Base-by-base conservation (phyloP, 2,113 vertebrate genomes). In the Tapirus terrestris region DNA sequence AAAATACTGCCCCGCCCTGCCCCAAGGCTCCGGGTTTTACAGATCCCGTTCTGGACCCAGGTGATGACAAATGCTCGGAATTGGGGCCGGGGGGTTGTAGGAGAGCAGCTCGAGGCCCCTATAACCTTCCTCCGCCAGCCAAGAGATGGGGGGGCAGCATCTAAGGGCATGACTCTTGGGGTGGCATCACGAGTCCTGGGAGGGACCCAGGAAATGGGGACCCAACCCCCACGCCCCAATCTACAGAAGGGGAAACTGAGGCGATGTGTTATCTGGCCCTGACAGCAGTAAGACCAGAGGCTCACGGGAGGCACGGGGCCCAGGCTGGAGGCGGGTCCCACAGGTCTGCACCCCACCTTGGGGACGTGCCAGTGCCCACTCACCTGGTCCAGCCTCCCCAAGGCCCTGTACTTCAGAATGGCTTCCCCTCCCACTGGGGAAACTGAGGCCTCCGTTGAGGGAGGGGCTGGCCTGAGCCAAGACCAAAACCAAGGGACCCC, bases 151-250 rank as follows among this genome's bases (percentile, higher is more conserved):
- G 29, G n/a, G 10, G 14, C 2, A 3, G 58, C 0, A 11, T 3
- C 33, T 21, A 1, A 0, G n/a, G 39, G 60, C 18, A 0, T 2
- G 6, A 21, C 8, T 16, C 33, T 21, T 6, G 0, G n/a, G 73
- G 25, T 39, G 14, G 39, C 10, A n/a, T 9, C 21, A 23, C 12
- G 17, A 53, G 21, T 13, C 31, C 5, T 3, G 39, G n/a, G 13
- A 58, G 14, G 9, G 45, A 23, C 56, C 53, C 21, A 4, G 33
- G 45, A 65, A n/a, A 11, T 5, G 0, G 39, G 17, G 25, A 2
- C 48, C 65, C 3, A 0, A 1, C 5, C 25, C 75, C 25, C 31
- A 67, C 3, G 5, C 25, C 29, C 48, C 18, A 23, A 31, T 68
- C 43, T 14, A 29, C 23, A 75, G 10, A 21, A 77, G 0, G 12